Percentiles rank a stretch among this genome's conserved stretches.
Conservation (phyloP, 53 echinoderm and acorn worm genomes). For the Zoroaster sp. region DNA sequence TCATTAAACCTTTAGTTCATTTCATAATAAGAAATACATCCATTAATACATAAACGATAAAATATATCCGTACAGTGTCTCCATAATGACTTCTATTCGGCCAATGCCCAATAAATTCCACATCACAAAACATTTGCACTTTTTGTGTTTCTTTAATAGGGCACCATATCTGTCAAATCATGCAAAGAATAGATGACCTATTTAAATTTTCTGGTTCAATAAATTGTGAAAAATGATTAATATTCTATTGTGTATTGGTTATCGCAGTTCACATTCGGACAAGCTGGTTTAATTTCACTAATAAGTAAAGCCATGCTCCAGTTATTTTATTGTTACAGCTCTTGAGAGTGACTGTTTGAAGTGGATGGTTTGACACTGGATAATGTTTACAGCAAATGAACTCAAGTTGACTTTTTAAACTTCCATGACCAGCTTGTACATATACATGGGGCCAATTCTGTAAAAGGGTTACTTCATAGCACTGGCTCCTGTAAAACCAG, state of each 20-base stretch:
- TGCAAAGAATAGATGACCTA: not conserved
- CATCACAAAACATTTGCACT: not conserved
- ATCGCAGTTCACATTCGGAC: not conserved
- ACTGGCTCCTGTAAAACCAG: no score
- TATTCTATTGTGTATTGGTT: not conserved
- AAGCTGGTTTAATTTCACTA: not conserved
- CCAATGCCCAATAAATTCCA: not conserved
- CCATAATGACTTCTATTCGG: not conserved
- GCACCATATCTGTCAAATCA: not conserved
- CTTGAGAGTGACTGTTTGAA: no score
- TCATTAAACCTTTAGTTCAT: no score
- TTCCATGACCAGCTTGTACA: no score
- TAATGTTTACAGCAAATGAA: no score
- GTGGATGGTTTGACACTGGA: no score
- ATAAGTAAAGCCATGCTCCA: not conserved
- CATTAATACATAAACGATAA: not conserved
- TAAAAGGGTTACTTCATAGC: no score
- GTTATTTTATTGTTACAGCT: no score
- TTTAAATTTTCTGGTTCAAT: not conserved
- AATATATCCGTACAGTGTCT: not conserved
- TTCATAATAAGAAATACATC: no score
- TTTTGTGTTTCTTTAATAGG: not conserved
- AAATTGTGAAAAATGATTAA: not conserved
- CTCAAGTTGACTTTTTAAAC: no score
- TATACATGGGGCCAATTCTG: no score